Conservation (phyloP, 1,140 invertebrate genomes). For the Trachymyrmex cornetzi region DNA sequence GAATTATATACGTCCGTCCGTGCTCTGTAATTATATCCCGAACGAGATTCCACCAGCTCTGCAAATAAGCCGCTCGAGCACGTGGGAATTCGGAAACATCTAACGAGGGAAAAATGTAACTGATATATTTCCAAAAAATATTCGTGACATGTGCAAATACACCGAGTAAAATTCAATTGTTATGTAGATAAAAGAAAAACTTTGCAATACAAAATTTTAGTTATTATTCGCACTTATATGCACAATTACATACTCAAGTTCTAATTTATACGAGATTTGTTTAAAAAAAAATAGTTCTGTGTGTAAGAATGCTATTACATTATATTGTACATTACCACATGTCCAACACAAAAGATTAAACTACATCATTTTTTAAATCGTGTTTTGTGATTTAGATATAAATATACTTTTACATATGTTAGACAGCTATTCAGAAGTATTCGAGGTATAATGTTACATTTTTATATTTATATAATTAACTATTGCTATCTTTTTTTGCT, state of each 20-base stretch:
- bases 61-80: constrained; percentile 53
- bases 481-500: not conserved
- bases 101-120: not conserved
- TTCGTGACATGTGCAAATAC: not conserved
- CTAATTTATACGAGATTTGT: not conserved
- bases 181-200: not conserved
- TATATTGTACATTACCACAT: not conserved
- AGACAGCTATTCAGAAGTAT: not conserved
- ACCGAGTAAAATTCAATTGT: not conserved
- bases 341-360: not conserved
- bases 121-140: not conserved
- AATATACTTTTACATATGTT: not conserved
- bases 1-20: constrained; percentile 46
- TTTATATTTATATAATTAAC: not conserved
- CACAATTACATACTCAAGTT: not conserved
- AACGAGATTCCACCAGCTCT: constrained; percentile 49
- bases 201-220: not conserved
- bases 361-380: not conserved
- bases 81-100: constrained; percentile 27
- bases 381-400: not conserved
- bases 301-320: not conserved
- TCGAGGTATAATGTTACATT: not conserved
- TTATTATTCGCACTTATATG: not conserved
- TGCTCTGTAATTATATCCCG: constrained; percentile 61
- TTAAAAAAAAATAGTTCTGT: not conserved